Percentiles rank a stretch among this genome's conserved stretches.
These are phyloP conservation scores for Vanessa atalanta DNA, from an alignment of 1,140 invertebrate genomes.

Conservation along the genomic window DNA sequence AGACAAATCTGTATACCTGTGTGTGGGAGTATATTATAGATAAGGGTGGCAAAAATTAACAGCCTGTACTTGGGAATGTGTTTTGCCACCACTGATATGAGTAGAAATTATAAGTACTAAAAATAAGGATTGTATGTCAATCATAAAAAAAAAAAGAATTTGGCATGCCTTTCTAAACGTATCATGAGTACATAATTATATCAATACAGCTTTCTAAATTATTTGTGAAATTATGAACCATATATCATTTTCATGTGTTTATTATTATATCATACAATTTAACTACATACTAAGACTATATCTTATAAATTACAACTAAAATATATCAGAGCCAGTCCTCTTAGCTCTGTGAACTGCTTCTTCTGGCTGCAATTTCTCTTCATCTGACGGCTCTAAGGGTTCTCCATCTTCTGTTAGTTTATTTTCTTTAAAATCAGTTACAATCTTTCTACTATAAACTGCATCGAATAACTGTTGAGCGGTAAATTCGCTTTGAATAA, in stretches of 20 bases:
- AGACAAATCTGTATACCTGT: no score
- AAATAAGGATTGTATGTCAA: no score
- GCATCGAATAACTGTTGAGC: slow-evolving; percentile 91
- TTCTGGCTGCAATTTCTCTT: slow-evolving; percentile 86
- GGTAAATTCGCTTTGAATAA: slow-evolving; percentile 90
- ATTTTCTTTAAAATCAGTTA: slow-evolving; percentile 87
- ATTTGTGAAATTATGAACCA: neutral
- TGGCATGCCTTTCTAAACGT: no score
- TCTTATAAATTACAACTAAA: slow-evolving; percentile 63
- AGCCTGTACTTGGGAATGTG: no score
- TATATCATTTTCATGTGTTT: neutral
- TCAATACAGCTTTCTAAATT: neutral
- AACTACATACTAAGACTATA: slow-evolving; percentile 26
- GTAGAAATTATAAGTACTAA: no score
- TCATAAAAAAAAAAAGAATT: no score
- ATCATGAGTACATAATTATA: neutral
- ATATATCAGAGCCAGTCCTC: slow-evolving; percentile 90
- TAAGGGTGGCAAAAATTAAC: no score
- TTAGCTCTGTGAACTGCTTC: slow-evolving; percentile 86
- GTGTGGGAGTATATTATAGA: no score
- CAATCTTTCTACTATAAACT: slow-evolving; percentile 91
- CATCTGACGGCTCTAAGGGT: slow-evolving; percentile 85
- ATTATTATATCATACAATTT: slow-evolving; percentile 15
- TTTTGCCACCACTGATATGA: no score
- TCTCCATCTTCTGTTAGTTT: slow-evolving; percentile 86